Conservation (phyloP, 1,140 invertebrate genomes). For the Hyphantria cunea region DNA sequence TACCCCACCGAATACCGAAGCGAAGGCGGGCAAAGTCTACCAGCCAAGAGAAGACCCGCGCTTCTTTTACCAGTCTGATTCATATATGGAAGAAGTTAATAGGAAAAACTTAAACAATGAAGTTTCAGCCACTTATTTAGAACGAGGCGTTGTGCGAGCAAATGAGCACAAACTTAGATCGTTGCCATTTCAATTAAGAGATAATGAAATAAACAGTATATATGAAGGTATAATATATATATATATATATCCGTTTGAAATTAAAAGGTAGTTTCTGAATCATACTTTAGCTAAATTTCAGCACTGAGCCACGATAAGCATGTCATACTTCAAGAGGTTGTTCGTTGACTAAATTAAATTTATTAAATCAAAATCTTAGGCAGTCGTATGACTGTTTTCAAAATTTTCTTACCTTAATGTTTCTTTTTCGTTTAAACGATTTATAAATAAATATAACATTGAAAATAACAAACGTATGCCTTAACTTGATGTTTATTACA, state of each 20-base stretch:
- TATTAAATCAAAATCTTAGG: too few relatives aligned
- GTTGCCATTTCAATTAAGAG: slow-evolving; percentile 35
- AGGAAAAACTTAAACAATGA: slow-evolving; percentile 53
- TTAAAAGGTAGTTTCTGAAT: too few relatives aligned
- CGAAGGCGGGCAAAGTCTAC: slow-evolving; percentile 52
- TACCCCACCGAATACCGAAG: slow-evolving; percentile 34
- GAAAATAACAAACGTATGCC: too few relatives aligned
- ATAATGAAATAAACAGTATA: slow-evolving; percentile 33
- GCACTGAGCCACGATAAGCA: too few relatives aligned
- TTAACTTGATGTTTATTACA: background rate
- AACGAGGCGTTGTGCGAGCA: slow-evolving; percentile 53
- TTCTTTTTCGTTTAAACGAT: too few relatives aligned
- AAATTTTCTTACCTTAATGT: too few relatives aligned
- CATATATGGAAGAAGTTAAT: slow-evolving; percentile 65
- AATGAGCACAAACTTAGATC: slow-evolving; percentile 37
- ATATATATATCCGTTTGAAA: too few relatives aligned
- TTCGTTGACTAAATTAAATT: too few relatives aligned
- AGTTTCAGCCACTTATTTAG: slow-evolving; percentile 56
- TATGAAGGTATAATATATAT: slow-evolving; percentile 25
- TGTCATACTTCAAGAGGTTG: too few relatives aligned
- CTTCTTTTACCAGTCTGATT: slow-evolving; percentile 68
- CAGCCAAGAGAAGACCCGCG: slow-evolving; percentile 68
- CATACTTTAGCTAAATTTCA: too few relatives aligned
- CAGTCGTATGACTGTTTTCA: too few relatives aligned
- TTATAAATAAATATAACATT: too few relatives aligned